Conservation (phyloP, 2,113 vertebrate genomes). For the Hypanus sabinus region DNA sequence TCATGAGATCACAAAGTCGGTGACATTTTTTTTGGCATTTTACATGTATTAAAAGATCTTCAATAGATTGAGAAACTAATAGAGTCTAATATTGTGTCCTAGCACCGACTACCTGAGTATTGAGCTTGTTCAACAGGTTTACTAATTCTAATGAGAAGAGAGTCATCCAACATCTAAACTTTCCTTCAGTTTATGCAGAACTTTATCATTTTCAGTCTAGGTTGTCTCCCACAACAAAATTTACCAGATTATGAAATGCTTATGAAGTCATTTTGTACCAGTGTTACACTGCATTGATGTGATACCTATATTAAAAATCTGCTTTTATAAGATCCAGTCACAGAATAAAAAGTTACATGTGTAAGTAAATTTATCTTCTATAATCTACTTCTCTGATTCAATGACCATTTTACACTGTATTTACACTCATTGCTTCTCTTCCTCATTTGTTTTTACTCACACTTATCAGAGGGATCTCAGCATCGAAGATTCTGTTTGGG, state of each 20-base stretch:
- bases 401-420: not conserved
- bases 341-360: not conserved
- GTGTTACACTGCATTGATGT: not conserved
- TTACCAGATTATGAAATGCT: not conserved
- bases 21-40: not conserved
- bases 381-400: not conserved
- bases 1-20: not conserved
- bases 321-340: not conserved
- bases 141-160: not conserved
- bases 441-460: not conserved
- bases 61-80: not conserved
- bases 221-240: not conserved
- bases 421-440: not conserved
- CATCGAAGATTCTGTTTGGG: not conserved
- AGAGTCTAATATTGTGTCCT: not conserved
- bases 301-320: too few relatives aligned
- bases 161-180: not conserved
- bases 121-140: too few relatives aligned
- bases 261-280: not conserved
- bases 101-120: not conserved
- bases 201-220: not conserved
- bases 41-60: not conserved
- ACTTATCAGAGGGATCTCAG: not conserved
- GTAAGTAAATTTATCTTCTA: not conserved
- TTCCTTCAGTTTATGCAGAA: not conserved